phyloP scores from a whole-genome alignment of 2,113 vertebrate genomes.

The Grantiella picta region DNA sequence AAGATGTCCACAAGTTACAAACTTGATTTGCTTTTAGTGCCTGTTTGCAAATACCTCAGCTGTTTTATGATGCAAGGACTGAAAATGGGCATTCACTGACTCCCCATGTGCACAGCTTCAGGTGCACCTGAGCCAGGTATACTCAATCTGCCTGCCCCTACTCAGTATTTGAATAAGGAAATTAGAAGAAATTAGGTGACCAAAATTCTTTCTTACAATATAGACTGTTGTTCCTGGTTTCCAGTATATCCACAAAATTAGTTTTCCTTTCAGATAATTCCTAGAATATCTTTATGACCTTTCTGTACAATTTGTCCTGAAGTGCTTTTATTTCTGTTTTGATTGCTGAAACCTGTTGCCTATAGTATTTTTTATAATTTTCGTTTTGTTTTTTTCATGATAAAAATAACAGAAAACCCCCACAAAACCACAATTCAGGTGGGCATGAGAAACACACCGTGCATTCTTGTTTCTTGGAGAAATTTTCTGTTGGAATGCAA shows the following conservation, averaged over 20 bases:
- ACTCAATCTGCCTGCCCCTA: neutral
- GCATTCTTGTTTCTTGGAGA: neutral
- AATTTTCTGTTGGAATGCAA: neutral
- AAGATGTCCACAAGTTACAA: neutral
- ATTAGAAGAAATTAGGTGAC: neutral
- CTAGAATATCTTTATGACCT: neutral
- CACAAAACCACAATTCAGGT: neutral
- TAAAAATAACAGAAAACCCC: neutral
- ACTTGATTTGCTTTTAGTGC: neutral
- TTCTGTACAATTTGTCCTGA: neutral
- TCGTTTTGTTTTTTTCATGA: neutral
- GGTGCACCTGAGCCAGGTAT: neutral
- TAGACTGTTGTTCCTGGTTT: neutral
- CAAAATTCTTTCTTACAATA: neutral
- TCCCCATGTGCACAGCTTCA: neutral
- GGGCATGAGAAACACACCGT: neutral
- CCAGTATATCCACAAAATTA: neutral
- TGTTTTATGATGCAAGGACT: neutral
- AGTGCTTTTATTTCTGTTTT: neutral
- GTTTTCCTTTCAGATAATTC: neutral
- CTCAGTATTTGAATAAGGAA: neutral
- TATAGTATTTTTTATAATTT: rapidly evolving
- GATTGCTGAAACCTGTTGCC: neutral
- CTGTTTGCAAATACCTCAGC: neutral
- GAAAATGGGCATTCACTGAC: neutral